Evolutionary conservation across 2,113 vertebrate species (phyloP).

Genomic region (Cromileptes altivelis): DNA sequence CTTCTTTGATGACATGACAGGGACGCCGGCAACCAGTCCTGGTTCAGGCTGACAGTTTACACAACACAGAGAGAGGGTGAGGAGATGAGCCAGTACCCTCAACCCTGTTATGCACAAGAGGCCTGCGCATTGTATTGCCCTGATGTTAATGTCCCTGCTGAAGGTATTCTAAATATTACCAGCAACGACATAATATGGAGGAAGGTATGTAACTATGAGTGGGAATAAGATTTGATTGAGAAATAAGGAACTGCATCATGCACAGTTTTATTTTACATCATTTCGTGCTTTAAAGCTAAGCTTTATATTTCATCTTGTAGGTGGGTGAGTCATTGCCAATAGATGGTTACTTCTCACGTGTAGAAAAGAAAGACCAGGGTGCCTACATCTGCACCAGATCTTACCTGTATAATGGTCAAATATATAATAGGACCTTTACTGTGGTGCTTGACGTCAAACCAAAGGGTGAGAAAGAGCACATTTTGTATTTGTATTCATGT

Average conservation of each 20-base stretch:
- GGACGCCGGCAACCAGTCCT: slow-evolving; percentile 1
- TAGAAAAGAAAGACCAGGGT: slow-evolving; percentile 17
- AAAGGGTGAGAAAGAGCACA: slow-evolving; percentile 13
- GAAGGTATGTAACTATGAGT: slow-evolving; percentile 56
- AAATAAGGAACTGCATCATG: too few species aligned
- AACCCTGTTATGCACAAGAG: slow-evolving; percentile 3
- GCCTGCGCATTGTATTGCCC: slow-evolving; percentile 31
- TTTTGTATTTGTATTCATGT: neutral
- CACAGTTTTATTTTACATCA: too few species aligned
- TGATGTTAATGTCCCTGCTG: neutral
- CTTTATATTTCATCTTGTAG: slow-evolving; percentile 15
- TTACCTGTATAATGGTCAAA: slow-evolving; percentile 52
- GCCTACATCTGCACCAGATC: slow-evolving; percentile 65
- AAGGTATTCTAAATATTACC: neutral
- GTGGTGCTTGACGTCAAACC: slow-evolving; percentile 12
- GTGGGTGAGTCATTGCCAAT: neutral
- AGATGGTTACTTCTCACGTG: rapidly evolving
- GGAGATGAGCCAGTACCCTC: neutral
- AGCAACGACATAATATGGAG: slow-evolving; percentile 31
- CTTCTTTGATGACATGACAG: slow-evolving; percentile 28
- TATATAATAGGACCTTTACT: slow-evolving; percentile 54
- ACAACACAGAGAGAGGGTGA: neutral
- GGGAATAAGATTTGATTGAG: too few species aligned
- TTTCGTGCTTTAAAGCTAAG: neutral
- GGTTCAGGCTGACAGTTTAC: slow-evolving; percentile 52